Percentiles rank a stretch among this genome's conserved stretches.
Conservation (phyloP, 2,113 vertebrate genomes). For the Okapia johnstoni region DNA sequence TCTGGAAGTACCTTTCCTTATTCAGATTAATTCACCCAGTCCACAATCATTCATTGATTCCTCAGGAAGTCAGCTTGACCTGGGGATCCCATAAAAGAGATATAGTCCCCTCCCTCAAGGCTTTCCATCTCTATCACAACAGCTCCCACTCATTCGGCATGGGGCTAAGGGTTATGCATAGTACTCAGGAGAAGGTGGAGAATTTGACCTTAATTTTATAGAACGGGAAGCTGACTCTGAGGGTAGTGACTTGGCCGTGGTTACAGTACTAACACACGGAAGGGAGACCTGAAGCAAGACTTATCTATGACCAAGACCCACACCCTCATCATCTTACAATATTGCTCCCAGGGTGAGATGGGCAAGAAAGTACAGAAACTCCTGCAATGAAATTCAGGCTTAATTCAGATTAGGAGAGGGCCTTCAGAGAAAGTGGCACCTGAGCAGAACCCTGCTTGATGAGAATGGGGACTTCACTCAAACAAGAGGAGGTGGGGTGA, state of each 20-base stretch:
- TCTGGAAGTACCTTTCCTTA: background rate
- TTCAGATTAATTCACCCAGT: background rate
- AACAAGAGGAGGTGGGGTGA: background rate
- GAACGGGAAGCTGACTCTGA: background rate
- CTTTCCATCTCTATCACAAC: background rate
- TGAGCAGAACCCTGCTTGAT: background rate
- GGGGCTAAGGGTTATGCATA: background rate
- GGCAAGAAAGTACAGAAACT: background rate
- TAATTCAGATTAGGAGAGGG: background rate
- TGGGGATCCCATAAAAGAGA: background rate
- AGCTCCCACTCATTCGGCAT: background rate
- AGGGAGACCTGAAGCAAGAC: background rate
- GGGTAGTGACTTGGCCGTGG: background rate
- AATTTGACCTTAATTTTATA: background rate
- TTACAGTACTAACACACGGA: background rate
- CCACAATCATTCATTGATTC: background rate
- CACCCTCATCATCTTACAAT: background rate
- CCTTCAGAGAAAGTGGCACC: background rate
- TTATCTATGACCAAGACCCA: background rate
- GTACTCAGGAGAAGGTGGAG: background rate
- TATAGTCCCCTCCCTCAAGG: background rate
- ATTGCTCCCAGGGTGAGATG: background rate
- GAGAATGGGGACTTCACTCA: background rate
- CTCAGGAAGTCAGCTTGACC: background rate
- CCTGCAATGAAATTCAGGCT: background rate